A percentile compares a stretch with the other conserved stretches of the same genome.
Conservation (phyloP, 2,797 vertebrate species). For the Leptodactylus fallax region DNA sequence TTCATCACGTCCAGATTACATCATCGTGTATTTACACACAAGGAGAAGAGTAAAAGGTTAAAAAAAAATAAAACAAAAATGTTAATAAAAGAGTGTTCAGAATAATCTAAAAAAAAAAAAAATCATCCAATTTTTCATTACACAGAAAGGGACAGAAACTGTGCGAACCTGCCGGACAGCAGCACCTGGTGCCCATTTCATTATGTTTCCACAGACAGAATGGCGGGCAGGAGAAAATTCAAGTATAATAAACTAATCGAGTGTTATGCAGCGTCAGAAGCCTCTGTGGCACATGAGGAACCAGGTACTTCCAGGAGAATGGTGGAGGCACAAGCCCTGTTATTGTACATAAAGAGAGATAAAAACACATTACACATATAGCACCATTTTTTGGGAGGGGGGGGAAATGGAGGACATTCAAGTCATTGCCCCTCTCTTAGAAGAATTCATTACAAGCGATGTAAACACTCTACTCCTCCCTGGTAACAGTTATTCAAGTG, state of each 20-base stretch:
- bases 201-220: background rate
- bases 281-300: background rate
- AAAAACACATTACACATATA: constrained; percentile 3
- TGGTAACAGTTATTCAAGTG: constrained; percentile 42
- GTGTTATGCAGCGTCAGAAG: background rate
- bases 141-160: background rate
- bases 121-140: constrained; percentile 10
- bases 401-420: background rate
- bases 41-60: background rate
- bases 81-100: background rate
- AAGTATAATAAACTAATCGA: constrained; percentile 34
- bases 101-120: constrained; percentile 22
- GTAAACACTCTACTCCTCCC: constrained; percentile 14
- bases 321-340: background rate
- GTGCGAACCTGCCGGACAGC: background rate
- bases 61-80: constrained; percentile 13
- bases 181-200: background rate
- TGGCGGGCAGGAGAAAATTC: constrained; percentile 17
- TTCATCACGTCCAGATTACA: background rate
- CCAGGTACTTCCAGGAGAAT: background rate
- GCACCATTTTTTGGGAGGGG: constrained; percentile 41
- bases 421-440: background rate
- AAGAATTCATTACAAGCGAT: background rate
- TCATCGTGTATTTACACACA: constrained; percentile 53
- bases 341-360: background rate